A percentile compares a stretch with the other conserved stretches of the same genome.
phyloP scores from a whole-genome alignment of 1,140 invertebrate genomes.

The Atta colombica region DNA sequence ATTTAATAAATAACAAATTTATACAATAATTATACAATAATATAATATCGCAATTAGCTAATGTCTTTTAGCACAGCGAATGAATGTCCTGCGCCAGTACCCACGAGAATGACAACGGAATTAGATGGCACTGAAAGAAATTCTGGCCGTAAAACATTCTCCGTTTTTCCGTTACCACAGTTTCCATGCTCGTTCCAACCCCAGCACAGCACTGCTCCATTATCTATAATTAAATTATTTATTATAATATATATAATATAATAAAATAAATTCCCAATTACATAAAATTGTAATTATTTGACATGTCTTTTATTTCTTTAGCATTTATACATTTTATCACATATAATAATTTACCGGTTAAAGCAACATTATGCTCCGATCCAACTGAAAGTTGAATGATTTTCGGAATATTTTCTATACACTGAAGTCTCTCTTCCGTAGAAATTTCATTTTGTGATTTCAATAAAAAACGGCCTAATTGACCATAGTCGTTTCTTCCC shows the following conservation, averaged over 20 bases:
- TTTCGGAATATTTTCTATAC: constrained; percentile 76
- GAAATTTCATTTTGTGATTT: constrained; percentile 48
- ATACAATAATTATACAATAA: constrained; percentile 9
- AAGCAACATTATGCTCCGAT: constrained; percentile 92
- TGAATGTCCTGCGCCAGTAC: constrained; percentile 87
- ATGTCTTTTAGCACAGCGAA: constrained; percentile 85
- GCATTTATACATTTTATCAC: neutral
- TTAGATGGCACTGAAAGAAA: constrained; percentile 80
- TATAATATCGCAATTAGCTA: constrained; percentile 26
- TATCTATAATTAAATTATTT: constrained; percentile 82
- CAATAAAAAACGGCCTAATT: constrained; percentile 87
- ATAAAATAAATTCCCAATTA: neutral
- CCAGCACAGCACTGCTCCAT: constrained; percentile 91
- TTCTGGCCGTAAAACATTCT: constrained; percentile 87
- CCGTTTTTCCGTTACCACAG: constrained; percentile 91
- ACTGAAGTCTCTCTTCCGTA: constrained; percentile 72
- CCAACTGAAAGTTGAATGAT: constrained; percentile 89
- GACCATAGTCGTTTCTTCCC: constrained; percentile 94
- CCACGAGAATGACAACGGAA: constrained; percentile 82
- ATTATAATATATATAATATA: neutral
- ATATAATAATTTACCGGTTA: constrained; percentile 82
- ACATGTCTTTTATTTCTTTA: neutral
- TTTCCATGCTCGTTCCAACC: constrained; percentile 97
- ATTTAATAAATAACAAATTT: constrained; percentile 26
- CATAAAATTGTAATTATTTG: constrained; percentile 24